These are phyloP conservation scores for Hemicrepidius hirtus DNA, from an alignment of 2,888 invertebrate genomes.

Conservation along the genomic window DNA sequence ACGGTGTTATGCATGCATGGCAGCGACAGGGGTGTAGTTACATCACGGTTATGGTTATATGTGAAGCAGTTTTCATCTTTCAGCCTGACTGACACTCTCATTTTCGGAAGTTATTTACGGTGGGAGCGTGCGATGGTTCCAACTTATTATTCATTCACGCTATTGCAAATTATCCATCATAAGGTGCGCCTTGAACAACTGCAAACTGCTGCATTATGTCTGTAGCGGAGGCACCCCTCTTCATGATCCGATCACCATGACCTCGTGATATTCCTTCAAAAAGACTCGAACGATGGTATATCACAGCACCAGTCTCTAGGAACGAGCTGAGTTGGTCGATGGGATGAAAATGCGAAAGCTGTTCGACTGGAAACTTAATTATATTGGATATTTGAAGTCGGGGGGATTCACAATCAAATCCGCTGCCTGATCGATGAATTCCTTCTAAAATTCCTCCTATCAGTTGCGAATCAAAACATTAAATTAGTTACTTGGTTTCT, in stretches of 20 bases:
- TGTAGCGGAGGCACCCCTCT: conserved; percentile 30
- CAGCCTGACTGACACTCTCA: conserved; percentile 61
- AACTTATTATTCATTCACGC: conserved; percentile 68
- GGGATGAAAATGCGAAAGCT: conserved; percentile 66
- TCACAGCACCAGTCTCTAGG: conserved; percentile 42
- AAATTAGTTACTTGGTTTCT: conserved; percentile 46
- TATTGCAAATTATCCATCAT: conserved; percentile 68
- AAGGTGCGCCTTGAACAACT: conserved; percentile 54
- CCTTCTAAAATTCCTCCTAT: conserved; percentile 50
- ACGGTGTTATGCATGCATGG: conserved; percentile 58
- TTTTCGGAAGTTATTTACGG: conserved; percentile 59
- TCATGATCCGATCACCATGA: conserved; percentile 42
- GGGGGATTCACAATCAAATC: conserved; percentile 69
- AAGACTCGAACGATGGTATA: conserved; percentile 42
- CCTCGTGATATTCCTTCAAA: conserved; percentile 24
- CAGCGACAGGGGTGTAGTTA: conserved; percentile 59
- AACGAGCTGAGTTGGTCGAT: conserved; percentile 49
- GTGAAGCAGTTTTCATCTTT: conserved; percentile 55
- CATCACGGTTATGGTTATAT: conserved; percentile 60
- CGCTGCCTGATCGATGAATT: conserved; percentile 65
- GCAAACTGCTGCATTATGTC: conserved; percentile 46
- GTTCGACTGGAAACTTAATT: conserved; percentile 70
- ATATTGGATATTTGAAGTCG: conserved; percentile 69
- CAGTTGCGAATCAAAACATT: conserved; percentile 47
- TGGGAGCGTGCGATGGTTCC: conserved; percentile 56